Evolutionary conservation across 2,888 invertebrate species (phyloP).

Genomic region (Andrena trimmerana): DNA sequence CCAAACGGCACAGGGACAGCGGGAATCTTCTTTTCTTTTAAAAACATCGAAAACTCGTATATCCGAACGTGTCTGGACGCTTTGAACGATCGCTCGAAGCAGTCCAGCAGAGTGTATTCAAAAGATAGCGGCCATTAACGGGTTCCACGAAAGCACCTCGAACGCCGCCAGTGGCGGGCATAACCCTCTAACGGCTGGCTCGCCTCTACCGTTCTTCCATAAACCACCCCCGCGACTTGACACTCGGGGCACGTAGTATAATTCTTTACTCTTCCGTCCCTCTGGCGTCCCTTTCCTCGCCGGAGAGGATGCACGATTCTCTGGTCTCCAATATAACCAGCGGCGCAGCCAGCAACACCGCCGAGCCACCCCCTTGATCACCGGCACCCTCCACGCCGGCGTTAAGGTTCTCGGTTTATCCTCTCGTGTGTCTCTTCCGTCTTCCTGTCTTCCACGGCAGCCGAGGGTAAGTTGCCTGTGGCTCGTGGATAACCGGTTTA

Average conservation of each 20-base stretch:
- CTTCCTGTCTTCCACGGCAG: constrained; percentile 16
- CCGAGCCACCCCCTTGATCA: constrained; percentile 35
- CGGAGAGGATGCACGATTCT: constrained; percentile 56
- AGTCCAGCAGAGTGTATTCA: constrained; percentile 31
- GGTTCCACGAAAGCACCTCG: constrained; percentile 62
- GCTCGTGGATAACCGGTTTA: constrained; percentile 30
- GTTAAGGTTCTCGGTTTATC: constrained; percentile 42
- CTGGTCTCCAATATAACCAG: constrained; percentile 63
- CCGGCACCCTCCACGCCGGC: constrained; percentile 34
- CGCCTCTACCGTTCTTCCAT: constrained; percentile 68
- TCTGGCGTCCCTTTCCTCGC: constrained; percentile 25
- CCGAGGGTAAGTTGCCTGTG: constrained; percentile 21
- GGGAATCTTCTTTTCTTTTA: not conserved
- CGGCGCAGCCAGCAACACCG: constrained; percentile 51
- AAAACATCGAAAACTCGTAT: not conserved
- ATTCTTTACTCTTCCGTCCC: constrained; percentile 74
- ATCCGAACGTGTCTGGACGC: not conserved
- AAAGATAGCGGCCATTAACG: constrained; percentile 71
- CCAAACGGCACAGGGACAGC: not conserved
- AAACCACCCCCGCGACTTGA: constrained; percentile 75
- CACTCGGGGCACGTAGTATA: constrained; percentile 78
- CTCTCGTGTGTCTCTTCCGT: constrained; percentile 32
- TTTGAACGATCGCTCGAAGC: constrained; percentile 18
- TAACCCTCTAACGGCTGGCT: constrained; percentile 60
- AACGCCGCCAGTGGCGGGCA: constrained; percentile 31